Percentiles rank a stretch among this genome's conserved stretches.
These are phyloP conservation scores for Lonchura striata DNA, from an alignment of 2,113 vertebrate species.

Conservation along the genomic window DNA sequence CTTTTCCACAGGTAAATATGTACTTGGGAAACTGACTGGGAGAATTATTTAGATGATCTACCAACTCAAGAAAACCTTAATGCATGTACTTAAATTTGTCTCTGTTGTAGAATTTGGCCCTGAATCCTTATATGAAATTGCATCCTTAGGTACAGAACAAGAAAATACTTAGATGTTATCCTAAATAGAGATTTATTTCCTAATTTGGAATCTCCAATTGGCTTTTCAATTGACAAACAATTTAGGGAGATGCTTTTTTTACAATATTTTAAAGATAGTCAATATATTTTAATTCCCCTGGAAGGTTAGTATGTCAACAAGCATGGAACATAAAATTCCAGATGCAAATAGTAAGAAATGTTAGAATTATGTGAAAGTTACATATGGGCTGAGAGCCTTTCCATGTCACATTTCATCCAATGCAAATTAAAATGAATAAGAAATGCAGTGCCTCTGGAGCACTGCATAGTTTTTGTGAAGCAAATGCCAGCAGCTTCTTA, in stretches of 20 bases:
- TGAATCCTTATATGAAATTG: background rate
- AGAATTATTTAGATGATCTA: background rate
- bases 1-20: background rate
- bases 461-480: background rate
- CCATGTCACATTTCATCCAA: background rate
- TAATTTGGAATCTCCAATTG: background rate
- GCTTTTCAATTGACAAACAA: background rate
- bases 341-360: constrained; percentile 6
- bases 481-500: constrained; percentile 28
- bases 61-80: background rate
- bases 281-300: background rate
- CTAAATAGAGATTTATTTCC: background rate
- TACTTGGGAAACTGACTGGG: background rate
- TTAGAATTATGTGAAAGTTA: constrained; percentile 4
- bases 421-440: background rate
- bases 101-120: background rate
- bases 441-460: background rate
- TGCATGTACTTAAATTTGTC: background rate
- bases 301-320: background rate
- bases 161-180: background rate
- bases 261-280: background rate
- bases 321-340: background rate
- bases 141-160: background rate
- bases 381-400: background rate
- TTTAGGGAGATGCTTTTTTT: background rate